phyloP scores from a whole-genome alignment of 2,888 invertebrate genomes.

The Hirtodrosophila cameraria region DNA sequence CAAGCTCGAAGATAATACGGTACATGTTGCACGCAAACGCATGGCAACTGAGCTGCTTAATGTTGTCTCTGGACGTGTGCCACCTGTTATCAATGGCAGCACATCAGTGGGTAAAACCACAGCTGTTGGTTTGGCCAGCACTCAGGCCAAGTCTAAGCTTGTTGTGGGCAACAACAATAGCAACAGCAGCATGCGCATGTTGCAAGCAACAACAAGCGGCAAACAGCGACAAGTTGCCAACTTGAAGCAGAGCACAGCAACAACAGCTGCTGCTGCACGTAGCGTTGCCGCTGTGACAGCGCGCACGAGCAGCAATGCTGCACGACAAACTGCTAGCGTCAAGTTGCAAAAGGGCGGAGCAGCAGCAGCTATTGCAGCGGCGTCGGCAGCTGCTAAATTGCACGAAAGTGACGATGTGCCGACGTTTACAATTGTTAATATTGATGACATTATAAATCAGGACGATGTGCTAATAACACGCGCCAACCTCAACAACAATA shows the following conservation, averaged over 20 bases:
- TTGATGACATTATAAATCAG: constrained; percentile 84
- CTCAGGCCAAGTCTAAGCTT: constrained; percentile 25
- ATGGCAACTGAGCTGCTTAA: constrained; percentile 25
- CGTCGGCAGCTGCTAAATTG: constrained; percentile 7
- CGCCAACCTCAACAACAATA: constrained; percentile 35
- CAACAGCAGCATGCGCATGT: constrained; percentile 20
- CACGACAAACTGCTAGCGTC: not conserved
- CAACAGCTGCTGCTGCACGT: constrained; percentile 1
- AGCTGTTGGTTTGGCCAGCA: not conserved
- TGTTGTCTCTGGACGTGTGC: constrained; percentile 3
- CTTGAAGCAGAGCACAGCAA: constrained; percentile 7
- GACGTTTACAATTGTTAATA: constrained; percentile 84
- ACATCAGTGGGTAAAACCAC: constrained; percentile 25
- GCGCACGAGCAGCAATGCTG: constrained; percentile 1
- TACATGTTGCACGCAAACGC: constrained; percentile 71
- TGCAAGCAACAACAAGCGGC: constrained; percentile 15
- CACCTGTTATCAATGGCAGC: constrained; percentile 52
- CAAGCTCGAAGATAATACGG: constrained; percentile 54
- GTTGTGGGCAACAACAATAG: not conserved
- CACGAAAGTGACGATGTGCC: constrained; percentile 79
- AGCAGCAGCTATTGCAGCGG: not conserved
- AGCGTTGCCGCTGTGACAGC: not conserved
- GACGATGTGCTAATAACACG: constrained; percentile 80
- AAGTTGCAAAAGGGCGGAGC: constrained; percentile 25
- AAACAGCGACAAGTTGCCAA: constrained; percentile 15